These are phyloP conservation scores for Intellagama lesueurii DNA, from an alignment of 2,797 vertebrate genomes.

Conservation along the genomic window DNA sequence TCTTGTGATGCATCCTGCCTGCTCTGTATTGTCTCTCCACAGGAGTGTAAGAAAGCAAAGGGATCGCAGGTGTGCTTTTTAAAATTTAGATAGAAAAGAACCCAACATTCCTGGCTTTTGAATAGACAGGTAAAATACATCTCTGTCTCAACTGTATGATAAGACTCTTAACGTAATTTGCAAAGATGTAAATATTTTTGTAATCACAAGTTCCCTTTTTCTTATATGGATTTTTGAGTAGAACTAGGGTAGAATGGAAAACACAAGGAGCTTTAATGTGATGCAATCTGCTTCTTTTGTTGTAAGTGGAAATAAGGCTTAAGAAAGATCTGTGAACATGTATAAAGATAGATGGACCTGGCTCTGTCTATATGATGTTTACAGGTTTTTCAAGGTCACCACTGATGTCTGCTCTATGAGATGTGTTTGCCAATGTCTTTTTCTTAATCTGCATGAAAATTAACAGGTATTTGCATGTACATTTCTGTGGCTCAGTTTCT, in stretches of 20 bases:
- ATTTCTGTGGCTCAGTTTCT: not conserved
- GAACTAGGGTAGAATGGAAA: not conserved
- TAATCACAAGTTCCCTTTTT: not conserved
- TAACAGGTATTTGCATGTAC: not conserved
- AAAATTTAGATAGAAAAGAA: not conserved
- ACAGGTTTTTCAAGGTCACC: not conserved
- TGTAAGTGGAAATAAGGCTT: not conserved
- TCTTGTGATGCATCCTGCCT: slow-evolving; percentile 13
- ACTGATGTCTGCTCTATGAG: too few species aligned
- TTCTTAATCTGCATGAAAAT: too few species aligned
- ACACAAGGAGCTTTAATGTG: not conserved
- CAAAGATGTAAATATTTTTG: not conserved
- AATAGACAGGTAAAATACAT: not conserved
- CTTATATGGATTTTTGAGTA: not conserved
- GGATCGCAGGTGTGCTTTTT: not conserved
- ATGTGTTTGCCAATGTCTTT: too few species aligned
- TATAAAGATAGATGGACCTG: not conserved
- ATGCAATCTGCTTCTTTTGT: not conserved
- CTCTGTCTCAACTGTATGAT: not conserved
- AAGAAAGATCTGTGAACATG: not conserved
- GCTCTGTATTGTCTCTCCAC: not conserved
- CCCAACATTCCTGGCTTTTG: not conserved
- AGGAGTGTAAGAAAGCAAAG: not conserved
- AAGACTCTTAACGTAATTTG: not conserved
- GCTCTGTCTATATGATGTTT: not conserved